A percentile compares a stretch with the other conserved stretches of the same genome.
phyloP scores from a whole-genome alignment of 2,797 vertebrate genomes.

The Pelodytes ibericus region DNA sequence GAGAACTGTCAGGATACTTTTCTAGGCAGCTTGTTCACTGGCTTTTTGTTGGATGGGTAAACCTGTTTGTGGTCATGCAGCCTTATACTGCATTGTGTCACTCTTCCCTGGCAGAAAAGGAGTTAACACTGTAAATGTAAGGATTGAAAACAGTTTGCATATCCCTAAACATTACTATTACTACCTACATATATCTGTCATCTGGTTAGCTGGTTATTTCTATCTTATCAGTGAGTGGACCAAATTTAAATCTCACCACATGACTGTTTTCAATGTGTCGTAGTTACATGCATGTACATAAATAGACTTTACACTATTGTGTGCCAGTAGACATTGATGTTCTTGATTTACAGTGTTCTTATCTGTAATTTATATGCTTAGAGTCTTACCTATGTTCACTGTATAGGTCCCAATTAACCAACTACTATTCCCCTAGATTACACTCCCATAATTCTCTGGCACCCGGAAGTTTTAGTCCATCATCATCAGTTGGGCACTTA shows the following conservation, averaged over 20 bases:
- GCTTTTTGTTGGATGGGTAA: slow-evolving; percentile 26
- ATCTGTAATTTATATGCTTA: no score
- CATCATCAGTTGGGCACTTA: no score
- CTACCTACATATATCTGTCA: neutral
- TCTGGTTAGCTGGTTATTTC: neutral
- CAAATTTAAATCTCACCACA: neutral
- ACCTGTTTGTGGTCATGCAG: slow-evolving; percentile 29
- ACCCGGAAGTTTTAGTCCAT: no score
- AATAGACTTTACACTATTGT: neutral
- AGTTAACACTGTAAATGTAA: neutral
- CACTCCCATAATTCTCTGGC: no score
- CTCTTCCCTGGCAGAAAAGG: slow-evolving; percentile 2
- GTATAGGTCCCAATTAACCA: no score
- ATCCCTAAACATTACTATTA: neutral
- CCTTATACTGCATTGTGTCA: neutral
- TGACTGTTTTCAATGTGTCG: neutral
- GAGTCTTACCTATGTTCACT: no score
- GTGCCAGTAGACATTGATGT: no score
- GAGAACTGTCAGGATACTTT: slow-evolving; percentile 52
- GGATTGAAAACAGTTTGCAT: neutral
- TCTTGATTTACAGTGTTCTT: no score
- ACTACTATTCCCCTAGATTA: no score
- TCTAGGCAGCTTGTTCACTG: slow-evolving; percentile 56
- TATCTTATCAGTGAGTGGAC: neutral
- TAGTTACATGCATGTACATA: neutral